Base-by-base conservation (phyloP, 2,797 vertebrate genomes). In the Sparidentex hasta region DNA sequence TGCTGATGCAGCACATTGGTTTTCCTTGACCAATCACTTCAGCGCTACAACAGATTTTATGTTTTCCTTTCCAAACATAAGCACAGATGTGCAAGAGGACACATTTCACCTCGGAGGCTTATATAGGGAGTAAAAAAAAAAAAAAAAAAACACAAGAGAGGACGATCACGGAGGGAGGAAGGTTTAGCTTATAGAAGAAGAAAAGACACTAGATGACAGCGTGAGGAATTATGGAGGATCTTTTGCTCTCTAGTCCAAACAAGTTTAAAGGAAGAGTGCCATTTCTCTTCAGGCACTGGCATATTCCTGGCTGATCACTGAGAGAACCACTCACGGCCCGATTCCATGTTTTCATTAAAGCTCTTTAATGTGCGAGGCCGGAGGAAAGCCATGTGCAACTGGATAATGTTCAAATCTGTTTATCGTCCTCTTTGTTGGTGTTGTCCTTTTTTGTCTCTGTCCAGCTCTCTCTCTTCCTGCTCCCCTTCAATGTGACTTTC, bases 211-310 rank as follows among this genome's bases (percentile, higher is more conserved):
- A 25, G 43, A 73, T 69, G 78, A 81, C 74, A 87, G 65, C 1
- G 17, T 68, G 72, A 85, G 68, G 75, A 78, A 73, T 78, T 80
- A 89, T 61, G 38, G 54, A 43, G 44, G 64, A 71, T 85, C 69
- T 74, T 89, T 83, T 81, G 47, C 78, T 75, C 76, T 66, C 54
- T 59, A 88, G 82, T 88, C 78, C 89, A 93, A 93, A 92, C 92
- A 92, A 86, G 27, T 67, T 83, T 65, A 14, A 90, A 83, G 83
- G 71, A 62, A 81, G 67, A 79, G 65, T 58, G 73, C 62, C 33
- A 69, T 88, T 90, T 78, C 66, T 93, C 83, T 85, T 85, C 13
- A 46, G 25, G 52, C 80, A 29, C 48, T 82, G 87, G 77, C 87
- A 87, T 88, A 66, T 92, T 91, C 56, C 76, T 92, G 84, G 87